Base-by-base conservation (phyloP, 2,113 vertebrate genomes). In the Gnathonemus longibarbis region DNA sequence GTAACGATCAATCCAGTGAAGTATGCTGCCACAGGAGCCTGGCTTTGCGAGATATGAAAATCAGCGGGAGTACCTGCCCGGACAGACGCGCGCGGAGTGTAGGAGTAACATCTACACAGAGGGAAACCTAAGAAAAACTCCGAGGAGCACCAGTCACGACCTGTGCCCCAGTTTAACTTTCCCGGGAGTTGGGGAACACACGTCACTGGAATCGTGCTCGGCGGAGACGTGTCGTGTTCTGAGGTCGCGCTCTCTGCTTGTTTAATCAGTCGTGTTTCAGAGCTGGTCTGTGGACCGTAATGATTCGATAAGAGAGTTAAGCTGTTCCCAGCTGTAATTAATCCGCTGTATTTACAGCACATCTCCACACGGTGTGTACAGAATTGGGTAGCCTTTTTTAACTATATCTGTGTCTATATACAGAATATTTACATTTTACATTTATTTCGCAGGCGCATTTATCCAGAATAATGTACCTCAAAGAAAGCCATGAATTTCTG, bases 51-150 rank as follows among this genome's bases (percentile, higher is more conserved):
- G 92, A 94, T 93, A 94, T 91, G 92, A 92, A 92, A 92, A 94
- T 94, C 94, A 93, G 94, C 95, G 91, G 31, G 53, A 70, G 89
- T 91, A 93, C 92, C 92, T 58, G 91, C 89, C 92, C 85, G 35
- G 52, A 15, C 52, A 58, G 45, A 86, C 48, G 9, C 7, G 9
- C 2, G 91, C 83, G 88, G 89, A 90, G 93, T n/a, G 56, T 88
- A 45, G 77, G 56, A 74, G 62, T 24, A 9, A 77, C 84, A 83
- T 85, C 83, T 17, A 6, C 35, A 42, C 35, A 17, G 74, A 80
- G 74, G 35, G 80, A 15, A 62, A 87, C 48, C 89, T 84, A 84
- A 84, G 21, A 48, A 24, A 48, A 49, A 6, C 10, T 19, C 84
- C 0, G 48, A 85, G 24, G 48, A 48, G 45, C 45, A n/a, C n/a